These are phyloP conservation scores for Dryobota labecula DNA, from an alignment of 2,888 invertebrate species.

Conservation along the genomic window DNA sequence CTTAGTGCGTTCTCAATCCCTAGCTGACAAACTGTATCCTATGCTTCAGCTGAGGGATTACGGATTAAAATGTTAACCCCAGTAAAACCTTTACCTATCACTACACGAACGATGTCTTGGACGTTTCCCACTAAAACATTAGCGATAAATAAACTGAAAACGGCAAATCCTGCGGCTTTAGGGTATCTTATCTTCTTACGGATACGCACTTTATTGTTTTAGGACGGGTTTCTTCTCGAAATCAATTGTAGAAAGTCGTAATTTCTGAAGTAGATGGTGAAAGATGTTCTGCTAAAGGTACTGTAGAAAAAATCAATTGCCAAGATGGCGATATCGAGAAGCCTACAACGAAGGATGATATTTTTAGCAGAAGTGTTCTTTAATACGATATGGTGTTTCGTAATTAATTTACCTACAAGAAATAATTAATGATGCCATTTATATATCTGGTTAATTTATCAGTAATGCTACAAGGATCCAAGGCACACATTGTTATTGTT, in stretches of 20 bases:
- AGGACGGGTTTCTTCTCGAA: constrained; percentile 45
- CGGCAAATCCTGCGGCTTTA: constrained; percentile 62
- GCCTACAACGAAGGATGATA: neutral
- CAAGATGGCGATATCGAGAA: constrained; percentile 26
- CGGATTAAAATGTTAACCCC: constrained; percentile 40
- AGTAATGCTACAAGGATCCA: constrained; percentile 18
- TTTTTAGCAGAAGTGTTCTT: constrained; percentile 10
- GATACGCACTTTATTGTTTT: constrained; percentile 67
- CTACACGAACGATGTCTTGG: constrained; percentile 49
- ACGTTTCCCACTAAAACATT: constrained; percentile 62
- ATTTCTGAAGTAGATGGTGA: constrained; percentile 34
- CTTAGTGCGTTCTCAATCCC: constrained; percentile 24
- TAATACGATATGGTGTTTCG: neutral
- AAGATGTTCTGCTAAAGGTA: constrained; percentile 22
- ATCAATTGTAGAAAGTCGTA: constrained; percentile 42
- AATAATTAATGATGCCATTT: constrained; percentile 2
- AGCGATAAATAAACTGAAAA: constrained; percentile 70
- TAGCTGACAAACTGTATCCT: constrained; percentile 39
- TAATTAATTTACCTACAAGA: neutral
- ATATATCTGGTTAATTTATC: constrained; percentile 28
- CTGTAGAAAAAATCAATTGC: constrained; percentile 5
- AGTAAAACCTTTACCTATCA: constrained; percentile 57
- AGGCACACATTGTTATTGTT: constrained; percentile 26
- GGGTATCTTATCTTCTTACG: constrained; percentile 63
- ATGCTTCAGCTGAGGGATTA: constrained; percentile 49